Evolutionary conservation across 1,140 invertebrate species (phyloP).

Genomic region (Popillia japonica): DNA sequence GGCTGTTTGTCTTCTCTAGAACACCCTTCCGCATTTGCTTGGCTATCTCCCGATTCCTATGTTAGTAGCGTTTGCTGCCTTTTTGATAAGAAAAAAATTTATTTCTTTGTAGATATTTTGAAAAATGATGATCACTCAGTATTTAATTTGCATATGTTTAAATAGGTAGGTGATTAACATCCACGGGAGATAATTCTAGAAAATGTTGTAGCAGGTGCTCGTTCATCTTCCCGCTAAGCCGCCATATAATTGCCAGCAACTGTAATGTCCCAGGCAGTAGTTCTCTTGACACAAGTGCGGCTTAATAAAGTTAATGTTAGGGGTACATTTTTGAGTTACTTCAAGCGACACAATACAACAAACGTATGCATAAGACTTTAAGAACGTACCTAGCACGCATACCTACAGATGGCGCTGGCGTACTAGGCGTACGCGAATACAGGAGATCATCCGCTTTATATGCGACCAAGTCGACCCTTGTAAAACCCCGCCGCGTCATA

Average conservation of each 20-base stretch:
- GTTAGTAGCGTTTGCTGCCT: too few relatives aligned
- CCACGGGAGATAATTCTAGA: too few relatives aligned
- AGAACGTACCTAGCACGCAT: constrained; percentile 35
- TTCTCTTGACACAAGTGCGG: background rate
- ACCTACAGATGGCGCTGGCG: constrained; percentile 35
- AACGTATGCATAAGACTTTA: constrained; percentile 22
- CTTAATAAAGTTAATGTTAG: constrained; percentile 37
- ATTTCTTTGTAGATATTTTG: too few relatives aligned
- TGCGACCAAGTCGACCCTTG: constrained; percentile 49
- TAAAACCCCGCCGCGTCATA: constrained; percentile 42
- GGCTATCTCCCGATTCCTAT: too few relatives aligned
- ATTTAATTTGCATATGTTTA: too few relatives aligned
- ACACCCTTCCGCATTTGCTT: too few relatives aligned
- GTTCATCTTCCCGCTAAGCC: background rate
- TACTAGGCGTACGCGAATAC: constrained; percentile 44
- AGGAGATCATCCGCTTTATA: constrained; percentile 51
- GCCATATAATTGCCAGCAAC: background rate
- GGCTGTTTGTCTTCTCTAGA: background rate
- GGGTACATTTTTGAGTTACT: constrained; percentile 18
- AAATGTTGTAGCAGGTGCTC: background rate
- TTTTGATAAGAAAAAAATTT: too few relatives aligned
- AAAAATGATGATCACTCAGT: too few relatives aligned
- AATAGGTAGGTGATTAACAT: too few relatives aligned
- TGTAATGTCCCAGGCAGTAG: background rate
- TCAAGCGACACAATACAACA: background rate